These are phyloP conservation scores for Drosophila ustulata DNA, from an alignment of 2,888 invertebrate species.

Conservation along the genomic window DNA sequence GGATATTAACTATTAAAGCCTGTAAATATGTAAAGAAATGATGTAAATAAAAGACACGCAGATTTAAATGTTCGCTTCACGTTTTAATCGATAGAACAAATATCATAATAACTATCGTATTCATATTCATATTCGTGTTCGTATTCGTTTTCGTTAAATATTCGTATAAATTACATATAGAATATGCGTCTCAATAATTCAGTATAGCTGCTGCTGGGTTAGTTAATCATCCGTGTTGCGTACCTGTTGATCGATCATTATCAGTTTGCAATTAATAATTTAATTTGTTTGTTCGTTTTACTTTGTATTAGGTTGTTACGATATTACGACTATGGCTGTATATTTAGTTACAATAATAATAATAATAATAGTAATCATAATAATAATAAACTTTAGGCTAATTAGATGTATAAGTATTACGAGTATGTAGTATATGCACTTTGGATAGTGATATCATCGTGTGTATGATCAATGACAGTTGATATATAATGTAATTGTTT, in stretches of 20 bases:
- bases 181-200: conserved; percentile 19
- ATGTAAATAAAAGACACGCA: not conserved
- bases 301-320: conserved; percentile 10
- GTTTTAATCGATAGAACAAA: conserved; percentile 62
- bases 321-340: conserved; percentile 39
- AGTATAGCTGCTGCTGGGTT: conserved; percentile 21
- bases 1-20: too few species aligned
- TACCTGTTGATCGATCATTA: conserved; percentile 55
- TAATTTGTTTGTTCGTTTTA: conserved; percentile 24
- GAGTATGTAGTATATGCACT: conserved; percentile 53
- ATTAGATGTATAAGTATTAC: conserved; percentile 44
- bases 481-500: conserved; percentile 7
- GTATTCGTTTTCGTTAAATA: conserved; percentile 15
- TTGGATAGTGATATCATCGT: conserved; percentile 43
- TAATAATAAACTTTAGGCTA: conserved; percentile 52
- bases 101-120: conserved; percentile 56
- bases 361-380: conserved; percentile 38
- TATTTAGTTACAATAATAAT: conserved; percentile 57
- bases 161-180: conserved; percentile 25
- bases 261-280: conserved; percentile 50
- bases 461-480: conserved; percentile 16
- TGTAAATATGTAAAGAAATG: not conserved
- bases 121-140: conserved; percentile 32
- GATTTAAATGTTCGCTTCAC: conserved; percentile 44
- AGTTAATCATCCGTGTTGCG: conserved; percentile 14